Conservation (phyloP, 2,888 invertebrate species). For the Maniola hyperantus region DNA sequence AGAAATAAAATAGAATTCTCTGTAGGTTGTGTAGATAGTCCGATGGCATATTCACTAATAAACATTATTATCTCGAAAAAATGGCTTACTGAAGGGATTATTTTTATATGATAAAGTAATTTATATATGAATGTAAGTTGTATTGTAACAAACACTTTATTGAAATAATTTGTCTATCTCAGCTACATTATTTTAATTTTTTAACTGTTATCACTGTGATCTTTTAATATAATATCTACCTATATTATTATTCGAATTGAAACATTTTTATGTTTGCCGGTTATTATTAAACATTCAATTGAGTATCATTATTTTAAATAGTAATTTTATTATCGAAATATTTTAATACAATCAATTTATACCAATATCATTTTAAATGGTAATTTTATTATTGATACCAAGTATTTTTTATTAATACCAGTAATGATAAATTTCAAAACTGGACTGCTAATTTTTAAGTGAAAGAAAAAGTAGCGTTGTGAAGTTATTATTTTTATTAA, state of each 20-base stretch:
- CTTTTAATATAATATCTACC: neutral
- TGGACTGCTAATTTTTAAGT: slow-evolving; percentile 2
- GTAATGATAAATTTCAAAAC: neutral
- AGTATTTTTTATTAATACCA: neutral
- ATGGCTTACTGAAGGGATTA: neutral
- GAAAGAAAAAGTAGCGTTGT: slow-evolving; percentile 3
- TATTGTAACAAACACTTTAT: neutral
- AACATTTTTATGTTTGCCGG: neutral
- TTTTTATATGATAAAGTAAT: neutral
- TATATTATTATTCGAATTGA: neutral
- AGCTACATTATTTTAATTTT: neutral
- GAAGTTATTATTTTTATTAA: slow-evolving; percentile 1
- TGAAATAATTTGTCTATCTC: neutral
- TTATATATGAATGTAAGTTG: neutral
- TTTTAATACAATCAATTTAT: neutral
- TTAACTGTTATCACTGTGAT: slow-evolving; percentile 2
- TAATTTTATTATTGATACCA: too few species aligned
- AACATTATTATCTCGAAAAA: neutral
- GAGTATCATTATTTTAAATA: neutral
- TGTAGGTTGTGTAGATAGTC: neutral
- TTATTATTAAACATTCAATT: neutral
- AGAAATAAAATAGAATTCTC: neutral
- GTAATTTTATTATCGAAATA: too few species aligned
- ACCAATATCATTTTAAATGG: neutral
- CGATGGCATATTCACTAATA: neutral